phyloP scores from a whole-genome alignment of 2,888 invertebrate genomes.

The Terebella lapidaria region DNA sequence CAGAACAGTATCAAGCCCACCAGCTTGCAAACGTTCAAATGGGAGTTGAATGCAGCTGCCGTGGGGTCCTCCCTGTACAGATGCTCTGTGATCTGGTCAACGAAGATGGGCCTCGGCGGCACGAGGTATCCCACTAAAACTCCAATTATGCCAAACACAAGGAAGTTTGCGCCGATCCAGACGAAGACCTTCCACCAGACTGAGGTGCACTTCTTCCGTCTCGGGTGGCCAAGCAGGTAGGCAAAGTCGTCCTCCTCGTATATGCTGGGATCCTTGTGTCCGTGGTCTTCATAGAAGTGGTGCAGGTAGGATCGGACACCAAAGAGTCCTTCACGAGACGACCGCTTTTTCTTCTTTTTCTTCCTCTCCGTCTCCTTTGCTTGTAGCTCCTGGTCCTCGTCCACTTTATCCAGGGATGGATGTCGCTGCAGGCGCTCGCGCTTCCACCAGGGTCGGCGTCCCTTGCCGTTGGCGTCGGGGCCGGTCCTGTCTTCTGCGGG shows the following conservation, averaged over 20 bases:
- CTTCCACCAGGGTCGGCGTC: constrained; percentile 6
- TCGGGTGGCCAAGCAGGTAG: constrained; percentile 45
- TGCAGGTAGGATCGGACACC: constrained; percentile 58
- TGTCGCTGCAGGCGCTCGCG: constrained; percentile 14
- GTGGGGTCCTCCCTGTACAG: constrained; percentile 46
- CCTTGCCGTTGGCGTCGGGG: not conserved
- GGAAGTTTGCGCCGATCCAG: constrained; percentile 55
- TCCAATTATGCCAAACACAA: constrained; percentile 55
- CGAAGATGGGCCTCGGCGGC: constrained; percentile 50
- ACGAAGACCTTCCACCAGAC: constrained; percentile 41
- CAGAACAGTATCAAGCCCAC: constrained; percentile 56
- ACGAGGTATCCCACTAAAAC: constrained; percentile 56
- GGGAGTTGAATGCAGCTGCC: constrained; percentile 54
- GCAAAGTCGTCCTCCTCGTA: constrained; percentile 47
- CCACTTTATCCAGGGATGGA: constrained; percentile 24
- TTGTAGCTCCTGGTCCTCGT: constrained; percentile 15
- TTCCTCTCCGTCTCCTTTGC: constrained; percentile 20
- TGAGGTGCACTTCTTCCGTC: constrained; percentile 31
- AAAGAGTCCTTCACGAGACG: constrained; percentile 39
- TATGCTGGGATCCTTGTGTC: constrained; percentile 33
- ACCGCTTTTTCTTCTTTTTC: no score
- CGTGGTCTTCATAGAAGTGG: constrained; percentile 54
- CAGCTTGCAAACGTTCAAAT: constrained; percentile 55
- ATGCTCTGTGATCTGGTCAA: constrained; percentile 48
- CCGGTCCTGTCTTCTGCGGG: not conserved